Percentiles rank a stretch among this genome's conserved stretches.
phyloP scores from a whole-genome alignment of 1,140 invertebrate species.

The Riptortus pedestris region DNA sequence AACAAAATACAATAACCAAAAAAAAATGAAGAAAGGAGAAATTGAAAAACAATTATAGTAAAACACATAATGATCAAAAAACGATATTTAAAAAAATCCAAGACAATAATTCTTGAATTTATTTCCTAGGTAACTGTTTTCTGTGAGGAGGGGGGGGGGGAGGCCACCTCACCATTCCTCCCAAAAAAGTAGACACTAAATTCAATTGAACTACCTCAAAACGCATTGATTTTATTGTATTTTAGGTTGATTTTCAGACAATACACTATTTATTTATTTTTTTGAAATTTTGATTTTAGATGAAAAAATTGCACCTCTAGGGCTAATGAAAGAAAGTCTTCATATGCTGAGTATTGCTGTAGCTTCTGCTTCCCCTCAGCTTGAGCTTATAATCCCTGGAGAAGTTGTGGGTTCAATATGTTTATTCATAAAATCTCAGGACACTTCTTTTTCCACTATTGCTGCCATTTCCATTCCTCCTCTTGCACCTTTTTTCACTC shows the following conservation, averaged over 20 bases:
- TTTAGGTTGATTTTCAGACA: too few species aligned
- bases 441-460: neutral
- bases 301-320: constrained; percentile 9
- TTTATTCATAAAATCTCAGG: neutral
- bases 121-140: too few species aligned
- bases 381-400: neutral
- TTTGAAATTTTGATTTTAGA: constrained; percentile 10
- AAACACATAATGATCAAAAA: too few species aligned
- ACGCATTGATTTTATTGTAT: neutral
- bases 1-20: too few species aligned
- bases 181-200: too few species aligned
- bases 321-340: constrained; percentile 9
- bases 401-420: constrained; percentile 10
- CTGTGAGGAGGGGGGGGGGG: too few species aligned
- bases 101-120: too few species aligned
- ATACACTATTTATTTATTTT: neutral
- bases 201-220: neutral
- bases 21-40: too few species aligned
- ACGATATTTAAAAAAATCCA: too few species aligned
- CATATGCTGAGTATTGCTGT: constrained; percentile 8
- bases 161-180: too few species aligned
- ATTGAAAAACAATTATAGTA: too few species aligned
- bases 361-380: neutral
- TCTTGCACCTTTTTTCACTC: constrained; percentile 11
- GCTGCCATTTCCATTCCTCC: constrained; percentile 15